phyloP scores from a whole-genome alignment of 2,113 vertebrate genomes.

The Petaurus breviceps region DNA sequence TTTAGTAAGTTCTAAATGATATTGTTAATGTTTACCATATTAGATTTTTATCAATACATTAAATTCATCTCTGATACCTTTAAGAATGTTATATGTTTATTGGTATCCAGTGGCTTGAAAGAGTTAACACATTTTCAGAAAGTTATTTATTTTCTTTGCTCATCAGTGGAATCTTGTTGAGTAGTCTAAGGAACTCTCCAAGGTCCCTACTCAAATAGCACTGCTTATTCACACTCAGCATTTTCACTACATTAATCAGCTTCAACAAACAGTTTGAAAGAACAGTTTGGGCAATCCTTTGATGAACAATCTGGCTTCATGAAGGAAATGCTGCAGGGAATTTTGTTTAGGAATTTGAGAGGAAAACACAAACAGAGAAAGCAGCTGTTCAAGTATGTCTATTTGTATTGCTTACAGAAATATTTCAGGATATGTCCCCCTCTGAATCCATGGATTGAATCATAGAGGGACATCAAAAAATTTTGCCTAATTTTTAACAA shows the following conservation, averaged over 20 bases:
- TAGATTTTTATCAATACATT: neutral
- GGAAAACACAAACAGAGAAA: slow-evolving; percentile 59
- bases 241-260: slow-evolving; percentile 51
- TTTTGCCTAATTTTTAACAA: slow-evolving; percentile 12
- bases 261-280: slow-evolving; percentile 70
- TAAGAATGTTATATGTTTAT: neutral
- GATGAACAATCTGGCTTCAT: slow-evolving; percentile 65
- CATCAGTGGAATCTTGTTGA: neutral
- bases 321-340: slow-evolving; percentile 62
- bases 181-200: slow-evolving; percentile 22
- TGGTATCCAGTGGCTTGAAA: neutral
- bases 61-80: neutral
- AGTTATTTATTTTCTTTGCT: neutral
- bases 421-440: neutral
- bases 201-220: slow-evolving; percentile 32
- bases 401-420: slow-evolving; percentile 42
- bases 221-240: slow-evolving; percentile 60
- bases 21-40: neutral
- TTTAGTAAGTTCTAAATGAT: neutral
- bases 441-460: neutral
- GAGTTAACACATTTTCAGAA: neutral
- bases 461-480: slow-evolving; percentile 40
- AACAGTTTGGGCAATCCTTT: slow-evolving; percentile 69
- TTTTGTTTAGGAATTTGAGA: slow-evolving; percentile 67
- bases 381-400: slow-evolving; percentile 45